Evolutionary conservation across 2,113 vertebrate species (phyloP).

Genomic region (Hyperopisus bebe): DNA sequence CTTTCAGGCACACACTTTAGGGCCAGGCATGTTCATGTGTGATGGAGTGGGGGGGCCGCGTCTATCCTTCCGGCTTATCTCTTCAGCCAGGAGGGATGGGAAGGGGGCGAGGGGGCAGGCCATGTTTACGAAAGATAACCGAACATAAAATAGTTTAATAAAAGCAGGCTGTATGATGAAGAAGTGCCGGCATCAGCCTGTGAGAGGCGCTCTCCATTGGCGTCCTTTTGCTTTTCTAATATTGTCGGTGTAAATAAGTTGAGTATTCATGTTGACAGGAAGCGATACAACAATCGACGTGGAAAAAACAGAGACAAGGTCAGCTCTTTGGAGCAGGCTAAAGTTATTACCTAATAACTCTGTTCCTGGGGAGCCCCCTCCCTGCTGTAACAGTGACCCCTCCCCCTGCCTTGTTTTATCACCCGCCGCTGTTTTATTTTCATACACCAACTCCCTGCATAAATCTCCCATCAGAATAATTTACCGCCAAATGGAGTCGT

Average conservation of each 20-base stretch:
- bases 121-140: neutral
- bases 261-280: neutral
- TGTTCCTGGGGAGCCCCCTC: neutral
- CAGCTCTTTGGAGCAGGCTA: conserved; percentile 5
- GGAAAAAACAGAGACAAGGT: neutral
- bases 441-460: neutral
- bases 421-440: neutral
- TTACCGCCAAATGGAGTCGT: neutral
- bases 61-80: neutral
- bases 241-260: neutral
- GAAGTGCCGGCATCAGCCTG: neutral
- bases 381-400: neutral
- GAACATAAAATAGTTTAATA: neutral
- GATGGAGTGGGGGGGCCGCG: neutral
- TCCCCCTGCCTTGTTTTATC: neutral
- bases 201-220: neutral
- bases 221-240: neutral
- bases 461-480: conserved; percentile 2
- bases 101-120: neutral
- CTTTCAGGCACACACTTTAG: neutral
- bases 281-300: neutral
- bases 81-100: neutral
- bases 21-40: neutral
- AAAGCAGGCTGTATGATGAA: neutral
- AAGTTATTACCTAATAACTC: neutral